phyloP scores from a whole-genome alignment of 2,888 invertebrate species.

The Parelbella ahira region DNA sequence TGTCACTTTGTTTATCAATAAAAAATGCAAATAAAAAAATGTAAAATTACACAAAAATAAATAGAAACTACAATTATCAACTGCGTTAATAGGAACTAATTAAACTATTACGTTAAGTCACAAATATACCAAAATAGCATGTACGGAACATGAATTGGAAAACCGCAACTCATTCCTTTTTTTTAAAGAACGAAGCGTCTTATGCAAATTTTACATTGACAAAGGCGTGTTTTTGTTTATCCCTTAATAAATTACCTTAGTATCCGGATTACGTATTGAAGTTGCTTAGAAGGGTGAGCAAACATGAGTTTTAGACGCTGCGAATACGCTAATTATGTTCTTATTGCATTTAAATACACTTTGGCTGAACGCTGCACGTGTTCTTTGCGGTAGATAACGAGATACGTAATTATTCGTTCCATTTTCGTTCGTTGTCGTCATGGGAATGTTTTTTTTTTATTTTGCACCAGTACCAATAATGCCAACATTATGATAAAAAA shows the following conservation, averaged over 20 bases:
- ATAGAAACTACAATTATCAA: no score
- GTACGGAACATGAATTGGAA: neutral
- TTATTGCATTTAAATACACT: conserved; percentile 46
- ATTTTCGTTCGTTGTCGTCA: conserved; percentile 15
- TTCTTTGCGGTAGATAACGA: conserved; percentile 41
- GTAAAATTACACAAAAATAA: no score
- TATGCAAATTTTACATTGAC: conserved; percentile 63
- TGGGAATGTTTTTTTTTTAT: no score
- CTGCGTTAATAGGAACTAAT: no score
- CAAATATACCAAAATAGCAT: no score
- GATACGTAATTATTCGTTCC: conserved; percentile 25
- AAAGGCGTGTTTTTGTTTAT: conserved; percentile 75
- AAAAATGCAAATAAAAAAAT: no score
- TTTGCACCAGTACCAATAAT: no score
- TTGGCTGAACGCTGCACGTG: conserved; percentile 64
- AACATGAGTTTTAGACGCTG: no score
- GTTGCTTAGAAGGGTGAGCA: conserved; percentile 43
- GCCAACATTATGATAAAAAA: no score
- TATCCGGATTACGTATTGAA: conserved; percentile 36
- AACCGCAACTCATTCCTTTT: neutral
- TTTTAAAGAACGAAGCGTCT: conserved; percentile 26
- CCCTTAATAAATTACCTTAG: conserved; percentile 45
- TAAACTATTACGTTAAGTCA: no score
- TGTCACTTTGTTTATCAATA: no score
- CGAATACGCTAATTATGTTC: conserved; percentile 56